Conservation (phyloP, 2,797 vertebrate species). For the Pseudochirops cupreus region DNA sequence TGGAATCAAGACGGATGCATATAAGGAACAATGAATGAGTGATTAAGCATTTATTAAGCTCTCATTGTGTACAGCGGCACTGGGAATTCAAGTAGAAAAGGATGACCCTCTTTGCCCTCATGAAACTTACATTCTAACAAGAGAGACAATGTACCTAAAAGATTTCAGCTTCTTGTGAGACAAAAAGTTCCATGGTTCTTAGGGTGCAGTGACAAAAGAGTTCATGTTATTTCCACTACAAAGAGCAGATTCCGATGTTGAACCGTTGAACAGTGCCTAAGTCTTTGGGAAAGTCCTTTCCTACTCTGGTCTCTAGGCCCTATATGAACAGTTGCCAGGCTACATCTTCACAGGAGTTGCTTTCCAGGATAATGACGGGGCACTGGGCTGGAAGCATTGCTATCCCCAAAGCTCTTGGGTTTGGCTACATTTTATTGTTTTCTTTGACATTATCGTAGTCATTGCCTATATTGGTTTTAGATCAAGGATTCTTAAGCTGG, state of each 20-base stretch:
- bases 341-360: not conserved
- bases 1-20: not conserved
- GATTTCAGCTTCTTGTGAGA: not conserved
- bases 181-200: not conserved
- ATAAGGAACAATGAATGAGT: too few species aligned
- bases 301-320: too few species aligned
- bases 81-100: too few species aligned
- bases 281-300: not conserved
- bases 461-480: not conserved
- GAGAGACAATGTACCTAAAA: not conserved
- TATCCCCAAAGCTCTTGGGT: not conserved
- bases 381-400: too few species aligned
- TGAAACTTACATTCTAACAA: not conserved
- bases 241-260: too few species aligned
- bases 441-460: not conserved
- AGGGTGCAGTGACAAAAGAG: not conserved
- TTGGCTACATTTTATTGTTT: not conserved
- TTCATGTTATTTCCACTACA: not conserved
- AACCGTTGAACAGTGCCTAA: not conserved
- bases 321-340: not conserved
- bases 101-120: not conserved
- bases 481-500: not conserved
- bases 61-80: not conserved
- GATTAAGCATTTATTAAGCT: not conserved
- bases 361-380: not conserved